Conservation (phyloP, 2,888 invertebrate genomes). For the Hirtodrosophila cameraria region DNA sequence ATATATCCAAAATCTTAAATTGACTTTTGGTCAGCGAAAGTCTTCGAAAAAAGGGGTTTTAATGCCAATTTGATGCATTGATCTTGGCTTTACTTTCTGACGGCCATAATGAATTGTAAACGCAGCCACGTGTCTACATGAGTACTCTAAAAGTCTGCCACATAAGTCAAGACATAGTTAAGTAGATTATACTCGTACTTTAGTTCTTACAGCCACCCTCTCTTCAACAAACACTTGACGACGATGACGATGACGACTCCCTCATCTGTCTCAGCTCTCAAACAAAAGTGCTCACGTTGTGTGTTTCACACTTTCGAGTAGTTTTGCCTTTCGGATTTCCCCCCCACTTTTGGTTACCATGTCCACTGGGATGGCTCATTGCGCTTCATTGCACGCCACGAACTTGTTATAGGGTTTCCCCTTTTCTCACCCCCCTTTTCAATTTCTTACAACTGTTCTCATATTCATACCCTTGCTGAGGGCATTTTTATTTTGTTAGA, state of each 20-base stretch:
- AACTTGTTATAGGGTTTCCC: constrained; percentile 37
- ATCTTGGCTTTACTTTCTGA: constrained; percentile 45
- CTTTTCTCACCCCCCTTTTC: constrained; percentile 8
- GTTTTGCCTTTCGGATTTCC: background rate
- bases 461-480: constrained; percentile 1
- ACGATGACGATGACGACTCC: no score
- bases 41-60: constrained; percentile 21
- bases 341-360: constrained; percentile 16
- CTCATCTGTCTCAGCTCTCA: constrained; percentile 1
- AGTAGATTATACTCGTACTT: constrained; percentile 21
- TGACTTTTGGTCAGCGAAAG: constrained; percentile 64
- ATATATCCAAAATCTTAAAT: constrained; percentile 42
- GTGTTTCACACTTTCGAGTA: constrained; percentile 31
- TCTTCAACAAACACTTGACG: constrained; percentile 32
- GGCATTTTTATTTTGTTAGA: background rate
- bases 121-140: constrained; percentile 65
- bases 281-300: constrained; percentile 20
- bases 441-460: constrained; percentile 38
- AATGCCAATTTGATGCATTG: constrained; percentile 33
- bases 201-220: background rate
- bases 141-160: constrained; percentile 9
- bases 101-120: constrained; percentile 75
- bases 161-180: constrained; percentile 28
- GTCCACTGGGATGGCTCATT: constrained; percentile 35
- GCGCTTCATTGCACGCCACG: constrained; percentile 53